Evolutionary conservation across 2,888 invertebrate genomes (phyloP).

Genomic region (Dicycla oo): DNA sequence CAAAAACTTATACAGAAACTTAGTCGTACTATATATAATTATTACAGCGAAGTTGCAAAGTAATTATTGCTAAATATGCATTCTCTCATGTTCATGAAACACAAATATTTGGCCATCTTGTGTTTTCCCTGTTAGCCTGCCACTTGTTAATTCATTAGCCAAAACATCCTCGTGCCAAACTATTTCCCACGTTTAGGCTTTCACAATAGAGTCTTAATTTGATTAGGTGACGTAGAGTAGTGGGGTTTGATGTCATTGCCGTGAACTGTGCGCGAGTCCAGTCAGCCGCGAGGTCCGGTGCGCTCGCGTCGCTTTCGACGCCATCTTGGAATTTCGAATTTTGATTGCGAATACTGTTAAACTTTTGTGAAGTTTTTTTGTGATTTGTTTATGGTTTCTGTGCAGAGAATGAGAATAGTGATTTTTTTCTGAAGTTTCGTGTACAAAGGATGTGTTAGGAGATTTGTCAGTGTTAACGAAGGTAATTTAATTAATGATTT

Average conservation of each 20-base stretch:
- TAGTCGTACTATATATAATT: no score
- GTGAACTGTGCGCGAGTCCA: constrained; percentile 79
- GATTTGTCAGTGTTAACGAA: constrained; percentile 46
- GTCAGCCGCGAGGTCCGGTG: constrained; percentile 83
- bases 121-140: constrained; percentile 80
- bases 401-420: constrained; percentile 36
- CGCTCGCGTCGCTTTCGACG: constrained; percentile 72
- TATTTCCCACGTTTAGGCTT: constrained; percentile 60
- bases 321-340: constrained; percentile 70
- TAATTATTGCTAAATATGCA: constrained; percentile 1
- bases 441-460: constrained; percentile 32
- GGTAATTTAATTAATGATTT: constrained; percentile 59
- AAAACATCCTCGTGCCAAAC: constrained; percentile 58
- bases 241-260: constrained; percentile 81
- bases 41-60: no score
- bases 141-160: constrained; percentile 79
- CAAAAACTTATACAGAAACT: no score
- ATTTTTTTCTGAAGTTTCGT: constrained; percentile 32
- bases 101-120: constrained; percentile 58
- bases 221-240: constrained; percentile 57
- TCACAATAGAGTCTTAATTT: constrained; percentile 65
- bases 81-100: neutral
- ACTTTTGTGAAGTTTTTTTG: constrained; percentile 55
- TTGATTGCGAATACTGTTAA: constrained; percentile 50
- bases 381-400: constrained; percentile 40